phyloP scores from a whole-genome alignment of 2,888 invertebrate genomes.

The Margaritifera margaritifera region DNA sequence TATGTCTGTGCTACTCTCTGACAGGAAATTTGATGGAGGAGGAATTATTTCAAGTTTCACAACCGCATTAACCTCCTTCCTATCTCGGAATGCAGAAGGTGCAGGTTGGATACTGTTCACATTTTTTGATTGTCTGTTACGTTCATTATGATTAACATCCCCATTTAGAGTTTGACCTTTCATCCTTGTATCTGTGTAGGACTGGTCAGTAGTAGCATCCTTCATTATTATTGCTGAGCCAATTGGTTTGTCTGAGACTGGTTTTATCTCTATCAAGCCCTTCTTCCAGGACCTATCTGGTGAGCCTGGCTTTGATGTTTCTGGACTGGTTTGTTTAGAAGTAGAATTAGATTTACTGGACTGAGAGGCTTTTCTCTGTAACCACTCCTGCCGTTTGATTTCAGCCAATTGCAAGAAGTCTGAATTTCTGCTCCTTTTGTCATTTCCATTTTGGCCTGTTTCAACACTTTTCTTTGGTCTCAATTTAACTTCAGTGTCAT shows the following conservation, averaged over 20 bases:
- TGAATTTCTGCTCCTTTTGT: conserved; percentile 31
- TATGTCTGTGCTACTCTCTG: conserved; percentile 19
- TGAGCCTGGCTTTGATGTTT: conserved; percentile 20
- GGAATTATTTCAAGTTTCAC: conserved; percentile 63
- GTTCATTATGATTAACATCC: conserved; percentile 15
- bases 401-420: conserved; percentile 66
- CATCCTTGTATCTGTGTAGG: conserved; percentile 34
- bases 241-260: conserved; percentile 31
- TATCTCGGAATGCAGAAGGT: conserved; percentile 55
- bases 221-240: conserved; percentile 27
- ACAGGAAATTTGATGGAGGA: conserved; percentile 54
- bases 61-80: conserved; percentile 20
- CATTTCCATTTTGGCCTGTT: conserved; percentile 17
- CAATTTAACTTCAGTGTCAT: neutral
- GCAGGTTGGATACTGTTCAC: conserved; percentile 35
- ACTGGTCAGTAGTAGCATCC: conserved; percentile 51
- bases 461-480: conserved; percentile 7
- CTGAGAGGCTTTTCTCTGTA: conserved; percentile 47
- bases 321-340: conserved; percentile 24
- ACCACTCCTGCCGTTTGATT: conserved; percentile 61
- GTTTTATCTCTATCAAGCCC: conserved; percentile 17
- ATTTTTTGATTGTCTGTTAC: conserved; percentile 7
- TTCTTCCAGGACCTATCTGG: conserved; percentile 25
- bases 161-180: conserved; percentile 28
- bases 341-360: conserved; percentile 29